These are phyloP conservation scores for Dallia pectoralis DNA, from an alignment of 2,797 vertebrate species.

Conservation along the genomic window DNA sequence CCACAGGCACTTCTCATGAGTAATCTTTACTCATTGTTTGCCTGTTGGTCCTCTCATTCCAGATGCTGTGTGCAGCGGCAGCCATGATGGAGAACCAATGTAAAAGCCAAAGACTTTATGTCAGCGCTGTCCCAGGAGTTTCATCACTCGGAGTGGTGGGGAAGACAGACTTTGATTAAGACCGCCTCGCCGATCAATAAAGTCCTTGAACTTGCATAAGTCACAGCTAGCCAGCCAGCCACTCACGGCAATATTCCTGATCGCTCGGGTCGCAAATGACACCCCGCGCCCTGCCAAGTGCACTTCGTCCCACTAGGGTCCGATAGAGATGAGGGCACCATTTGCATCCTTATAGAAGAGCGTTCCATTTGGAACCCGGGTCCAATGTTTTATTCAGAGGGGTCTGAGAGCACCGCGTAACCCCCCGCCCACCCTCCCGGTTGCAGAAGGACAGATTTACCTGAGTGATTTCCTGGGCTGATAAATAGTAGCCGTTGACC, in stretches of 20 bases:
- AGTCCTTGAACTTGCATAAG: conserved; percentile 89
- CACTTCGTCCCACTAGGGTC: not conserved
- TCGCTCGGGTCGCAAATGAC: conserved; percentile 35
- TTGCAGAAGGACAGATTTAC: conserved; percentile 21
- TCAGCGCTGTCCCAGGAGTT: conserved; percentile 77
- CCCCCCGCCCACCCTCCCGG: conserved; percentile 18
- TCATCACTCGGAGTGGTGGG: conserved; percentile 86
- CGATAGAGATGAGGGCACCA: not conserved
- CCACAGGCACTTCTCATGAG: not conserved
- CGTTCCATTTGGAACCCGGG: not conserved
- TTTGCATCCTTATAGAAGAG: not conserved
- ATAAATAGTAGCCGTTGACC: conserved; percentile 50
- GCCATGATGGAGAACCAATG: conserved; percentile 62
- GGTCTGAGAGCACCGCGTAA: conserved; percentile 42
- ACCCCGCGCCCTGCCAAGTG: not conserved
- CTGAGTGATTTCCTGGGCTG: conserved; percentile 46
- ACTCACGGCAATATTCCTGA: conserved; percentile 71
- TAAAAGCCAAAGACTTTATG: conserved; percentile 72
- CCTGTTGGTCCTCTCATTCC: conserved; percentile 9
- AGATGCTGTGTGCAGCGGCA: conserved; percentile 69
- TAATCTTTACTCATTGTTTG: not conserved
- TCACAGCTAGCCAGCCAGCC: conserved; percentile 74
- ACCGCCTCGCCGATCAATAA: conserved; percentile 83
- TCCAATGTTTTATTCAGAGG: conserved; percentile 60
- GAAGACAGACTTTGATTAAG: conserved; percentile 85